Conservation (phyloP, 37 sponge, comb jelly and placozoan genomes). For the Hexactinellida sp. region DNA sequence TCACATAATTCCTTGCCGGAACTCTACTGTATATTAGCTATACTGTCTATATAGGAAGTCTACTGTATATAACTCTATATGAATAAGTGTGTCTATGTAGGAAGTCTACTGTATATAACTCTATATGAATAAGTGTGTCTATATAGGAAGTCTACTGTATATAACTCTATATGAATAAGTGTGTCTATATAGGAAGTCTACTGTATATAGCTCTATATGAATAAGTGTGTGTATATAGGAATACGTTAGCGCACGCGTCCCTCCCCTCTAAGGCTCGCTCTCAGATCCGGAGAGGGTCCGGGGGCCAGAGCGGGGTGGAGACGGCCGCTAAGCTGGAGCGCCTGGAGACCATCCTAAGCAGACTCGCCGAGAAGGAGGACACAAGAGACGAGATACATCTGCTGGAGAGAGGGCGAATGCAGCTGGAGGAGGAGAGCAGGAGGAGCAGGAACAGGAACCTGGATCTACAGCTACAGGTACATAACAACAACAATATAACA, state of each 20-base stretch:
- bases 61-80: too few relatives aligned
- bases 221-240: neutral
- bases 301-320: neutral
- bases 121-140: too few relatives aligned
- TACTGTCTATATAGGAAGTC: too few relatives aligned
- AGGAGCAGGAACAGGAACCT: neutral
- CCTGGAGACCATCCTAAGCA: neutral
- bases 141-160: too few relatives aligned
- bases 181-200: too few relatives aligned
- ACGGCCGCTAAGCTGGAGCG: neutral
- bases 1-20: too few relatives aligned
- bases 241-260: neutral
- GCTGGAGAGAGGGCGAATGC: neutral
- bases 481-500: too few relatives aligned
- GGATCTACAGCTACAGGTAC: neutral
- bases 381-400: conserved; percentile 4
- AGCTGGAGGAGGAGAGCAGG: neutral
- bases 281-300: neutral
- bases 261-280: neutral
- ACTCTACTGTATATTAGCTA: too few relatives aligned
- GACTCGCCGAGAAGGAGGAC: neutral
- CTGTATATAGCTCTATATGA: too few relatives aligned
- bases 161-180: too few relatives aligned
- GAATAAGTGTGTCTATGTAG: too few relatives aligned
- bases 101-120: too few relatives aligned